phyloP scores from a whole-genome alignment of 2,888 invertebrate genomes.

The Megaustenia siamemsis region DNA sequence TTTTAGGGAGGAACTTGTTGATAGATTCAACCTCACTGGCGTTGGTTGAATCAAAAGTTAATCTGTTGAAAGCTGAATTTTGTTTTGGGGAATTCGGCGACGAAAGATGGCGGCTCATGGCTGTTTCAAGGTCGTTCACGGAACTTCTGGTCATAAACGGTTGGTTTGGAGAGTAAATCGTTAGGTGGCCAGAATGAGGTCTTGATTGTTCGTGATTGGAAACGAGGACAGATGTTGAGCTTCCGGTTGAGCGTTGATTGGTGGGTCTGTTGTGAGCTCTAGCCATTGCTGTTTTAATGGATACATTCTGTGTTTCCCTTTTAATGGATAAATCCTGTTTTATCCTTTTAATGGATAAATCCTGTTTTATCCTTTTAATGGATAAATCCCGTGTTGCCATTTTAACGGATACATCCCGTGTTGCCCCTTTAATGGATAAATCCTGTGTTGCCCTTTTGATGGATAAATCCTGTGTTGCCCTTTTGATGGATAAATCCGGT shows the following conservation, averaged over 20 bases:
- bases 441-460: no score
- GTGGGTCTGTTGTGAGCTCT: background rate
- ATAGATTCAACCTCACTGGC: background rate
- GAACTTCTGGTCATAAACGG: slow-evolving; percentile 80
- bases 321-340: no score
- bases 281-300: no score
- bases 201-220: background rate
- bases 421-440: no score
- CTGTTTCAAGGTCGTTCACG: slow-evolving; percentile 95
- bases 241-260: slow-evolving; percentile 9
- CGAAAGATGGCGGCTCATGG: slow-evolving; percentile 94
- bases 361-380: no score
- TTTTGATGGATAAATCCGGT: no score
- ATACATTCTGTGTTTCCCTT: background rate
- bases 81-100: slow-evolving; percentile 82
- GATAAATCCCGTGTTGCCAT: no score
- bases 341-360: no score
- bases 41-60: background rate
- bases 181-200: no score
- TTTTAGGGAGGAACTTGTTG: background rate
- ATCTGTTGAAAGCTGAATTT: slow-evolving; percentile 84
- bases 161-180: background rate
- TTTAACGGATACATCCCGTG: no score
- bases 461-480: no score
- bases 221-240: background rate